Percentiles rank a stretch among this genome's conserved stretches.
These are phyloP conservation scores for Valencia hispanica DNA, from an alignment of 2,797 vertebrate species.

Conservation along the genomic window DNA sequence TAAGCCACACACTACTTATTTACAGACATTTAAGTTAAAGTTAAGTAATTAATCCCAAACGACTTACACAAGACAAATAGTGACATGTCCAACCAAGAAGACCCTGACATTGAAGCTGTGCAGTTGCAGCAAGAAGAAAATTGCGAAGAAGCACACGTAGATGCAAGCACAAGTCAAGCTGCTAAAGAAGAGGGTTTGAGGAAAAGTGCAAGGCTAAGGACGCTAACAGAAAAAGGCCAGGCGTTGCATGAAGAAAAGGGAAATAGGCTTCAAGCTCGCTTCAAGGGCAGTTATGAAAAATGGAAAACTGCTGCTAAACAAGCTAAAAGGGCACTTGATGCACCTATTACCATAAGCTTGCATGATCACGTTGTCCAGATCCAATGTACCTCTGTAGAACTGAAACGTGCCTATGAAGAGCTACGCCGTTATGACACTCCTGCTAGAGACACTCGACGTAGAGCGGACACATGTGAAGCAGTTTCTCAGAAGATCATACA, in stretches of 20 bases:
- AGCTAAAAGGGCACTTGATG: neutral
- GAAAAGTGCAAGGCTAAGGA: no score
- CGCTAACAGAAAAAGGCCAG: no score
- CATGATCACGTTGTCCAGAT: neutral
- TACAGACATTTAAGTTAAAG: neutral
- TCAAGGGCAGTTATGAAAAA: neutral
- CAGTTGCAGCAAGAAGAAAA: neutral
- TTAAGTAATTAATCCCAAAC: no score
- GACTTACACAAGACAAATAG: neutral
- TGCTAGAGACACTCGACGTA: slow-evolving; percentile 1
- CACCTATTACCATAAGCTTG: neutral
- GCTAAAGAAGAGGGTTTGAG: no score
- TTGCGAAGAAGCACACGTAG: neutral
- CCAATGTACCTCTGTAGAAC: neutral
- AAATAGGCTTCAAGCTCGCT: neutral
- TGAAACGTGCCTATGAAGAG: slow-evolving; percentile 7
- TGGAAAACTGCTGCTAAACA: slow-evolving; percentile 7
- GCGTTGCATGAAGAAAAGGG: neutral
- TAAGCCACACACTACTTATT: no score
- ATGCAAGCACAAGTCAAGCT: neutral
- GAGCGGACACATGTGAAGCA: slow-evolving; percentile 1
- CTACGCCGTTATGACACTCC: neutral
- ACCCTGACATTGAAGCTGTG: neutral
- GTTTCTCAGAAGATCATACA: slow-evolving; percentile 5
- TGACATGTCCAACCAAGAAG: neutral